These are phyloP conservation scores for Leucoma salicis DNA, from an alignment of 2,888 invertebrate genomes.

Conservation along the genomic window DNA sequence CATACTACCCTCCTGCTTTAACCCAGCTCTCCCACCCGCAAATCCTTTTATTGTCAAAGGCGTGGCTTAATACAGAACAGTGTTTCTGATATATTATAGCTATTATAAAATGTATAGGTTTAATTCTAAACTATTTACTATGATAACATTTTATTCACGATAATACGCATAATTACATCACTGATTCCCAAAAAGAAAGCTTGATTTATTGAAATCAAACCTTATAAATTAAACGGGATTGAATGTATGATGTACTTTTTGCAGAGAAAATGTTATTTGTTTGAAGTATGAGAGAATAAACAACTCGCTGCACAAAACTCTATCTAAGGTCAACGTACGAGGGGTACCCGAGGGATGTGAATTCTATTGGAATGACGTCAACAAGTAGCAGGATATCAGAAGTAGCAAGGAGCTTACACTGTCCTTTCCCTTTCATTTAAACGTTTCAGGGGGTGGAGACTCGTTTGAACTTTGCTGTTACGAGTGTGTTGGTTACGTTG, in stretches of 20 bases:
- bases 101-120: neutral
- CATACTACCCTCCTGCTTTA: slow-evolving; percentile 45
- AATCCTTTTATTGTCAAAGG: slow-evolving; percentile 42
- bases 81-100: neutral
- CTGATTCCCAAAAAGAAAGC: neutral
- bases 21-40: slow-evolving; percentile 35
- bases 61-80: slow-evolving; percentile 24
- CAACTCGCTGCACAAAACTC: slow-evolving; percentile 24
- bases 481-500: neutral
- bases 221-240: neutral
- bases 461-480: slow-evolving; percentile 4
- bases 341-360: slow-evolving; percentile 77
- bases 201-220: neutral
- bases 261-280: neutral
- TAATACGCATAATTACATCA: slow-evolving; percentile 10
- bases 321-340: slow-evolving; percentile 47
- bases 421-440: slow-evolving; percentile 51
- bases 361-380: slow-evolving; percentile 82
- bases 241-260: neutral
- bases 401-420: slow-evolving; percentile 45
- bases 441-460: slow-evolving; percentile 25
- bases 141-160: slow-evolving; percentile 12
- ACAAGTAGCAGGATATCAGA: slow-evolving; percentile 79
- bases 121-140: neutral
- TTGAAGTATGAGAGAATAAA: slow-evolving; percentile 2